Base-by-base conservation (phyloP, 2,797 vertebrate genomes). In the Platalea minor region DNA sequence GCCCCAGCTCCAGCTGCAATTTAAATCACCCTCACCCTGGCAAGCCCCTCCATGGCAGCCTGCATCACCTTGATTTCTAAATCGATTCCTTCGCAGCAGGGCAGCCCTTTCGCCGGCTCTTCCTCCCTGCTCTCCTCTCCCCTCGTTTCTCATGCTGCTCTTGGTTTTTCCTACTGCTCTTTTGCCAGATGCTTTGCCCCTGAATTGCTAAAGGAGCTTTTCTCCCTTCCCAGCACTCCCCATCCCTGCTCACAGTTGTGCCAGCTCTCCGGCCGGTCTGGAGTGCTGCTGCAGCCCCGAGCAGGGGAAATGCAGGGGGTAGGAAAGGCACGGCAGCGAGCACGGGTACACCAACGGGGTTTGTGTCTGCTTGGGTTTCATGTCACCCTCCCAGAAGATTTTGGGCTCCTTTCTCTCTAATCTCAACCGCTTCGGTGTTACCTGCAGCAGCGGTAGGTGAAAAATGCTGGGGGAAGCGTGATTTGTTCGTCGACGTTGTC, bases 261-360 rank as follows among this genome's bases (percentile, higher is more conserved):
- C 57, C 13, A 0, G 37, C 2, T 41, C 11, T 37, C 46, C 1
- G 1, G 56, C 3, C 4, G 0, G 11, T 0, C 29, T 19, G 59
- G 11, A 11, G 33, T 1, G 51, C 43, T 14, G 51, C 63, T n/a
- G 61, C 51, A 15, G 53, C 64, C 17, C 50, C 1, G 1, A 56
- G 61, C n/a, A 10, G 31, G n/a, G 45, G 7, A 7, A 16, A 45
- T 0, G 1, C 51, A 3, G 26, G 35, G 19, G 45, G 13, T 0
- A 1, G 74, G 74, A n/a, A 25, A 9, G 48, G 39, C n/a, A 15
- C 20, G 0, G 0, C 25, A 28, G 64, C 1, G 2, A 28, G 51
- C 45, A 10, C 1, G 1, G 73, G 17, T 9, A 5, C 8, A 1
- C 23, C 2, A 0, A 20, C 0, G 23, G 56, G 33, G 11, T 41